Percentiles rank a stretch among this genome's conserved stretches.
Evolutionary conservation across 2,888 invertebrate genomes (phyloP).

Genomic region (Teinopalpus imperialis): DNA sequence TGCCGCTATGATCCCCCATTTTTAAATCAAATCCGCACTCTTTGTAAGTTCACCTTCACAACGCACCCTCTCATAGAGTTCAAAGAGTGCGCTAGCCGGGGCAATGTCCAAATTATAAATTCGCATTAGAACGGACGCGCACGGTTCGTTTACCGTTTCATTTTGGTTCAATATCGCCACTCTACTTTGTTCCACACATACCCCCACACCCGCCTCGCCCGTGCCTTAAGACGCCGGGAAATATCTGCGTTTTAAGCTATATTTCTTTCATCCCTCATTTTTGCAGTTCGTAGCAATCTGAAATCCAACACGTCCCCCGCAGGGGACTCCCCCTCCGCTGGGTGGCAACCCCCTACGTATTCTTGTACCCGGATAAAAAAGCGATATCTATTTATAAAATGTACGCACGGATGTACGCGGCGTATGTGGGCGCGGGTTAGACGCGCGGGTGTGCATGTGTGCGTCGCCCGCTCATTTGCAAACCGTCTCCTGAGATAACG

Average conservation of each 20-base stretch:
- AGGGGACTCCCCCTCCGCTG: constrained; percentile 62
- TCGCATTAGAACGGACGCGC: constrained; percentile 82
- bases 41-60: constrained; percentile 69
- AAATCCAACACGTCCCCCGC: constrained; percentile 82
- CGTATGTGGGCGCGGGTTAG: constrained; percentile 70
- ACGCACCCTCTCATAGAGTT: constrained; percentile 59
- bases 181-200: constrained; percentile 82
- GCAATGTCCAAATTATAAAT: constrained; percentile 82
- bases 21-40: constrained; percentile 75
- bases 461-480: constrained; percentile 78
- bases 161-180: constrained; percentile 82
- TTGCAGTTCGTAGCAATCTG: constrained; percentile 84
- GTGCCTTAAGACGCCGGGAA: constrained; percentile 81
- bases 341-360: constrained; percentile 71
- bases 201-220: constrained; percentile 54
- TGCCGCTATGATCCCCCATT: constrained; percentile 50
- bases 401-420: constrained; percentile 69
- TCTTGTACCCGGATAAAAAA: constrained; percentile 82
- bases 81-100: constrained; percentile 73
- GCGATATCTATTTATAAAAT: constrained; percentile 82
- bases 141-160: constrained; percentile 82
- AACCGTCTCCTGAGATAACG: constrained; percentile 81
- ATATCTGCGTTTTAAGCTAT: constrained; percentile 84
- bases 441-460: constrained; percentile 53
- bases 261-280: constrained; percentile 84